phyloP scores from a whole-genome alignment of 2,113 vertebrate species.

The Psophia crepitans region DNA sequence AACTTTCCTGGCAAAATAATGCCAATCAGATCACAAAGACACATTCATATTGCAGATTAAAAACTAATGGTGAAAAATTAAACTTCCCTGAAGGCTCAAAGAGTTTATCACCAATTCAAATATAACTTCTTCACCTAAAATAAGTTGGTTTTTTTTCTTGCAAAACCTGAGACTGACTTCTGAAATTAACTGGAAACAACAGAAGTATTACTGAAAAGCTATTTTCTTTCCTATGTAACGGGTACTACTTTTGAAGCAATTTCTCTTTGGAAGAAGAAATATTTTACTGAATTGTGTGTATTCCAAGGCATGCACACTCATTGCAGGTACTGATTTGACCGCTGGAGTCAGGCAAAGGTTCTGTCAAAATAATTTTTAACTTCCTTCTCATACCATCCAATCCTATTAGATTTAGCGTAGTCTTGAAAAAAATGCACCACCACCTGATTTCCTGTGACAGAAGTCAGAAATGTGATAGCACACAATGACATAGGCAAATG shows the following conservation, averaged over 20 bases:
- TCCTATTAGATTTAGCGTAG: not conserved
- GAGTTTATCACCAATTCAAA: not conserved
- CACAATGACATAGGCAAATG: not conserved
- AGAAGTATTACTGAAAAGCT: not conserved
- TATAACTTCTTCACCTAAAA: not conserved
- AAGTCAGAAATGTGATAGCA: not conserved
- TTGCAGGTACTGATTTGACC: not conserved
- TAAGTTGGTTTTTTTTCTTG: not conserved
- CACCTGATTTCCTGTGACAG: not conserved
- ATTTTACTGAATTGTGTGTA: not conserved
- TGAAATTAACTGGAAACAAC: not conserved
- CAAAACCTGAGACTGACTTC: not conserved
- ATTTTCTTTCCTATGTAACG: not conserved
- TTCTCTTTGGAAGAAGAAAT: not conserved
- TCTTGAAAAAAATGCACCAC: not conserved
- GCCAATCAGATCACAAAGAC: not conserved
- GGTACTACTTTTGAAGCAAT: not conserved
- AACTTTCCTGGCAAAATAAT: conserved; percentile 2
- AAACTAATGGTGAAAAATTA: not conserved
- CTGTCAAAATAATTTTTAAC: not conserved
- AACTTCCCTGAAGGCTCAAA: not conserved
- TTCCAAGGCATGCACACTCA: not conserved
- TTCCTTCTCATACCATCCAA: not conserved
- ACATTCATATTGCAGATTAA: not conserved
- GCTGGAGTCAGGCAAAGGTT: not conserved